These are phyloP conservation scores for Microcaecilia unicolor DNA, from an alignment of 2,797 vertebrate species.

Conservation along the genomic window DNA sequence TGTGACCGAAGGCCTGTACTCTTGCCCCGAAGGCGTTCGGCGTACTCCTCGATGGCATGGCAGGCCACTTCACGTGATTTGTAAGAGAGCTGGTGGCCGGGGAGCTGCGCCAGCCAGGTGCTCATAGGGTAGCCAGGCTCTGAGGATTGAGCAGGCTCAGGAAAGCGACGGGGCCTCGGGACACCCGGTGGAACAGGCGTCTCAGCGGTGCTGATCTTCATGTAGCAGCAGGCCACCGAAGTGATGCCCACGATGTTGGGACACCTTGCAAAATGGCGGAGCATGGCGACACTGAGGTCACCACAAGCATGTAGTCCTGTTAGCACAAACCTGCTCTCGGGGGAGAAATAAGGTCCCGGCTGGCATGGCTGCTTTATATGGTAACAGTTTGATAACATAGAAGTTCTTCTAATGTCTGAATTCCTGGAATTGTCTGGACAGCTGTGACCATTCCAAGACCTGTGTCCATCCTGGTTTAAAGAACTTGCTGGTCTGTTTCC, in stretches of 20 bases:
- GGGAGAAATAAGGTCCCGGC: no score
- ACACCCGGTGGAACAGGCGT: conserved; percentile 44
- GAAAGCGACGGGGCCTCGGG: neutral
- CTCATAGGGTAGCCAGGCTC: conserved; percentile 78
- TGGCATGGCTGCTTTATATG: no score
- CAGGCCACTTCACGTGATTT: conserved; percentile 82
- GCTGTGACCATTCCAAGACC: no score
- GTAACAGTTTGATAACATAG: no score
- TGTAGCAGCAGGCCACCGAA: conserved; percentile 86
- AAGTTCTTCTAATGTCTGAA: no score
- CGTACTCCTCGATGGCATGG: conserved; percentile 79
- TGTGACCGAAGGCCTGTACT: conserved; percentile 56
- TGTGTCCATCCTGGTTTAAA: no score
- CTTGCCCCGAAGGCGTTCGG: conserved; percentile 44
- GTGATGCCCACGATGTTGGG: conserved; percentile 66
- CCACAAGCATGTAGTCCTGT: conserved; percentile 87
- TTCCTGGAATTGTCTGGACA: no score
- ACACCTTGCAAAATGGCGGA: conserved; percentile 71
- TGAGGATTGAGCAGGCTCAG: rapidly evolving
- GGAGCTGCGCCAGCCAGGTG: conserved; percentile 56
- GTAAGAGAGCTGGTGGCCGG: conserved; percentile 74
- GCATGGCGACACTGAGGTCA: conserved; percentile 79
- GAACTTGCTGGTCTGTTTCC: neutral
- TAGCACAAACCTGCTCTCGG: conserved; percentile 44
- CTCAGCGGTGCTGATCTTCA: conserved; percentile 75